Evolutionary conservation across 1,140 invertebrate species (phyloP), one percentile per base, ranked within the genome.

Genomic region (Leptopilina clavipes): DNA sequence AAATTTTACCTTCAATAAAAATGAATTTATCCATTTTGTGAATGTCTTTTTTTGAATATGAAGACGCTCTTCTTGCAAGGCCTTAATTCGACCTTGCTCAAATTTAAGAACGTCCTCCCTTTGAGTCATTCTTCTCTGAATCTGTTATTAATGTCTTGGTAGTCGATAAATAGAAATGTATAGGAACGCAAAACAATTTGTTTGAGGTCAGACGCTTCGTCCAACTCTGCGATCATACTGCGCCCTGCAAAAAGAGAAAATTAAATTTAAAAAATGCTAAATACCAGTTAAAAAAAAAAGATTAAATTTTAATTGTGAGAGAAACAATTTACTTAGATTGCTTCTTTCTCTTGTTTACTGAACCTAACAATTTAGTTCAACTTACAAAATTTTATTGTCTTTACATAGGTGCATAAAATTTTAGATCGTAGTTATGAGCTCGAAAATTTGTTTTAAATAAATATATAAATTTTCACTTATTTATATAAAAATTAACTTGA

Each of bases 21-120:
- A 99, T 1, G 97, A 98, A 91, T 99, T 99, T 94, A 99, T 98
- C 98, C 98, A 99, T 98, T 99, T 99, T 85, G 98, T 99, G 91
- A 99, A 99, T 8, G 98, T 99, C 91, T 99, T 99, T 93, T 99
- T 99, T 91, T 99, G 98, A 83, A 99, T 99, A 90, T 98, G 95
- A 74, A 99, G 92, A 79, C 98, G 94, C 92, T 99, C 98, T 89
- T 99, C 97, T 88, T 99, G 97, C 85, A 99, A 93, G 85, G 97
- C 96, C 91, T 97, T 96, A 86, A 99, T 99, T 75, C 98, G 94
- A 84, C 96, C 96, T 91, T 96, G 96, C 93, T 99, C 98, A 90
- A 98, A 99, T 89, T 98, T 98, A 82, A 96, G 93, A 75, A 96
- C 94, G 89, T 97, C 96, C 91, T 97, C 96, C 74, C 96, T 92